phyloP scores from a whole-genome alignment of 1,140 invertebrate species.

The Diuraphis noxia region DNA sequence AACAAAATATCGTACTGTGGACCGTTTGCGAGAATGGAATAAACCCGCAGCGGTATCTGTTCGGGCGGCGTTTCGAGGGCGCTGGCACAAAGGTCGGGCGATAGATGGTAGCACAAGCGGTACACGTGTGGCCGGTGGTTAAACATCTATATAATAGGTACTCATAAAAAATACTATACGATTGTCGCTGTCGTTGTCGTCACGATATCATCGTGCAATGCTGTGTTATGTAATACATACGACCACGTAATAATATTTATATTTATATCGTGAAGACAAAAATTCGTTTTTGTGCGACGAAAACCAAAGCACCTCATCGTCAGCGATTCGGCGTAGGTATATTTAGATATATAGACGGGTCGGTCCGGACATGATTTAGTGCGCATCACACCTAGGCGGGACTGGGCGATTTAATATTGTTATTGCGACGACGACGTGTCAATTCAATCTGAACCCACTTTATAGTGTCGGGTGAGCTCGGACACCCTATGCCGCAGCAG shows the following conservation, averaged over 20 bases:
- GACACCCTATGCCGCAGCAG: background rate
- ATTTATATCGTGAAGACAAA: background rate
- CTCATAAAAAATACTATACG: background rate
- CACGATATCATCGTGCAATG: no score
- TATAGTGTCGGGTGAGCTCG: background rate
- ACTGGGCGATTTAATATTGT: background rate
- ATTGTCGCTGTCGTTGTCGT: background rate
- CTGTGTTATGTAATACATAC: no score
- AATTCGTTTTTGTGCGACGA: background rate
- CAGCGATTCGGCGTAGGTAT: background rate
- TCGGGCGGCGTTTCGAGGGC: background rate
- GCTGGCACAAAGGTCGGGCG: conserved; percentile 26
- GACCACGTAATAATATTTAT: no score
- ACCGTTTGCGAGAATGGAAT: background rate
- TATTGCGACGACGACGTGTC: background rate
- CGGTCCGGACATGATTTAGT: no score
- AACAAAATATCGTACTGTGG: background rate
- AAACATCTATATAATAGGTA: no score
- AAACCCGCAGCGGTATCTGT: conserved; percentile 44
- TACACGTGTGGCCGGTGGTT: conserved; percentile 2
- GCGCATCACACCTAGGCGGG: no score
- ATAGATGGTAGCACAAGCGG: conserved; percentile 45
- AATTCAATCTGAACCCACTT: background rate
- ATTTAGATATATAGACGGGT: no score
- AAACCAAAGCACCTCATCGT: background rate